These are phyloP conservation scores for Himalopsyche kuldschensis DNA, from an alignment of 2,888 invertebrate species.

Conservation along the genomic window DNA sequence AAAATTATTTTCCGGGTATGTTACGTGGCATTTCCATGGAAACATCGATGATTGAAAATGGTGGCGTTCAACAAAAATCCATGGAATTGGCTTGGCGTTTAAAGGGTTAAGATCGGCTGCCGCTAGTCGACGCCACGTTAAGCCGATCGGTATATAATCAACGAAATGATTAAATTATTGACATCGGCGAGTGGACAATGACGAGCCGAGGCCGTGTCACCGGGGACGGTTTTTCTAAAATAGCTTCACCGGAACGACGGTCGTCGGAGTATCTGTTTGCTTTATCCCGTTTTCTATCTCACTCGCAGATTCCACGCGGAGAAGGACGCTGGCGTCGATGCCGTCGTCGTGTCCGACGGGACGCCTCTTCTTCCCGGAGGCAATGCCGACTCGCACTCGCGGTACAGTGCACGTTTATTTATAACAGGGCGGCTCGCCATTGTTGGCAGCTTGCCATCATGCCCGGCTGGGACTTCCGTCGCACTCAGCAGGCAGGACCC, in stretches of 20 bases:
- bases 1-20: too few species aligned
- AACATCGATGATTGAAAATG: too few species aligned
- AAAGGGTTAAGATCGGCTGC: neutral
- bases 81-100: too few species aligned
- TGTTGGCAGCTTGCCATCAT: constrained; percentile 19
- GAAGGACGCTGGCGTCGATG: neutral
- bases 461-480: constrained; percentile 23
- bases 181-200: neutral
- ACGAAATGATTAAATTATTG: neutral
- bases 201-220: constrained; percentile 1
- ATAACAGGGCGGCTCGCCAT: constrained; percentile 10
- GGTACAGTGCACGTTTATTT: constrained; percentile 14
- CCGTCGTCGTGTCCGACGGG: neutral
- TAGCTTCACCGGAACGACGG: neutral
- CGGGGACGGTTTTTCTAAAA: neutral
- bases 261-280: neutral
- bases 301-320: neutral
- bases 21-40: too few species aligned
- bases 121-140: neutral
- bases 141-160: neutral
- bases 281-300: neutral
- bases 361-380: neutral
- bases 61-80: too few species aligned
- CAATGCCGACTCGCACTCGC: neutral
- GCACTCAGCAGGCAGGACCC: constrained; percentile 4